phyloP scores from a whole-genome alignment of 2,888 invertebrate genomes.

The Andrena hattorfiana region DNA sequence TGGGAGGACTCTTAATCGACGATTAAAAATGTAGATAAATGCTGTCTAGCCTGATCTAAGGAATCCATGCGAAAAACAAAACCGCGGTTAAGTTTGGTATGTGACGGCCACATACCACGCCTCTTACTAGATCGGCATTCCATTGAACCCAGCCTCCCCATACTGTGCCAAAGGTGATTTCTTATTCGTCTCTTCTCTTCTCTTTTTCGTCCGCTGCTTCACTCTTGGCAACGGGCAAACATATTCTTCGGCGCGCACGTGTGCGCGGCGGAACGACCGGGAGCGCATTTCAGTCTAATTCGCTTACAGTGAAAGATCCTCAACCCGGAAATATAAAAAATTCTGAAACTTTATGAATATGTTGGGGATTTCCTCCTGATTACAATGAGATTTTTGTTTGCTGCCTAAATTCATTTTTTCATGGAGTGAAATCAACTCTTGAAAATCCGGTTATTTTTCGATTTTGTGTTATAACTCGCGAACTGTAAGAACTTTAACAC shows the following conservation, averaged over 20 bases:
- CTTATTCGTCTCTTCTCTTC: slow-evolving; percentile 49
- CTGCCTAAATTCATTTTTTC: too few relatives aligned
- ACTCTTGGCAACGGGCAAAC: not conserved
- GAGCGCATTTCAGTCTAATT: not conserved
- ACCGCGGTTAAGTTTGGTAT: slow-evolving; percentile 69
- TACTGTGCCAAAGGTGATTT: slow-evolving; percentile 63
- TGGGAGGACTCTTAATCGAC: slow-evolving; percentile 1
- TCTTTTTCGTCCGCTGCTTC: slow-evolving; percentile 38
- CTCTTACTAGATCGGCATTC: slow-evolving; percentile 79
- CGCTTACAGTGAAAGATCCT: not conserved
- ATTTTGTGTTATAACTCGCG: too few relatives aligned
- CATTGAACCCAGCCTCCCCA: slow-evolving; percentile 65
- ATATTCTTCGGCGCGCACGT: not conserved
- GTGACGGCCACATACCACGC: slow-evolving; percentile 74
- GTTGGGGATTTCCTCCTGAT: too few relatives aligned
- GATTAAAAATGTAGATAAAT: slow-evolving; percentile 37
- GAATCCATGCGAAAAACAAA: slow-evolving; percentile 58
- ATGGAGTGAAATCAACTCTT: too few relatives aligned
- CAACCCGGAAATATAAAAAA: too few relatives aligned
- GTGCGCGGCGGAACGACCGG: not conserved
- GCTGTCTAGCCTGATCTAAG: slow-evolving; percentile 13
- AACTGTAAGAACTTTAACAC: too few relatives aligned
- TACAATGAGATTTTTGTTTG: too few relatives aligned
- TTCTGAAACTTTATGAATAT: too few relatives aligned
- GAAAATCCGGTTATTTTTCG: too few relatives aligned